Conservation (phyloP, 2,888 invertebrate genomes). For the Drosophila colorata region DNA sequence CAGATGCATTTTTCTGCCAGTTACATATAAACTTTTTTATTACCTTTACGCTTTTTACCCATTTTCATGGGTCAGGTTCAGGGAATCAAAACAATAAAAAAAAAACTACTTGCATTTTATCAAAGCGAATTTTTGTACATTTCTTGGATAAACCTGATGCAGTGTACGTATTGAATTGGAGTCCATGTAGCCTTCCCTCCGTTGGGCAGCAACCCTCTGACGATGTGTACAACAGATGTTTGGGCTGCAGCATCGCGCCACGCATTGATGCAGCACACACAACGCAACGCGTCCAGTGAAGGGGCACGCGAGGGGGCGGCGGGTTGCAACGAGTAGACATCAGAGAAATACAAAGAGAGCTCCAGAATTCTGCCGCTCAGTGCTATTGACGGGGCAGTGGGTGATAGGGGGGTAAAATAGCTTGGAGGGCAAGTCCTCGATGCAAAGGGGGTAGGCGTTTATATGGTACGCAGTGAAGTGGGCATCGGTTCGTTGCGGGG, state of each 20-base stretch:
- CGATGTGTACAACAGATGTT: constrained; percentile 17
- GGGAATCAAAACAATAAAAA: background rate
- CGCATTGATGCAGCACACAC: constrained; percentile 34
- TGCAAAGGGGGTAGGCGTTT: background rate
- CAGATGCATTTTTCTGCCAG: no score
- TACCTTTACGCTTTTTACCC: no score
- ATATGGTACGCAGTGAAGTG: no score
- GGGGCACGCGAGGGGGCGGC: background rate
- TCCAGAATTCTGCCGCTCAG: constrained; percentile 12
- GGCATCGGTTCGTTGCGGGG: background rate
- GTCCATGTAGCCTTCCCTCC: background rate
- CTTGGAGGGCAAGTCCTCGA: background rate
- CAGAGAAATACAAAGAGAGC: constrained; percentile 26
- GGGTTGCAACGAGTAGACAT: background rate
- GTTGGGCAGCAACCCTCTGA: background rate
- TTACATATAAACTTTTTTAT: no score
- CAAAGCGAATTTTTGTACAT: background rate
- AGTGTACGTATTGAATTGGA: constrained; percentile 8
- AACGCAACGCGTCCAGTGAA: no score
- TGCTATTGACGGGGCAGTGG: background rate
- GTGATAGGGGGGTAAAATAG: background rate
- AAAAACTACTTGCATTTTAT: background rate
- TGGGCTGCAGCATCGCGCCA: constrained; percentile 24
- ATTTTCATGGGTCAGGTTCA: no score
- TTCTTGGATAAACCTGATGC: background rate